These are phyloP conservation scores for Enteromius fasciolatus DNA, from an alignment of 2,797 vertebrate species.

Conservation along the genomic window DNA sequence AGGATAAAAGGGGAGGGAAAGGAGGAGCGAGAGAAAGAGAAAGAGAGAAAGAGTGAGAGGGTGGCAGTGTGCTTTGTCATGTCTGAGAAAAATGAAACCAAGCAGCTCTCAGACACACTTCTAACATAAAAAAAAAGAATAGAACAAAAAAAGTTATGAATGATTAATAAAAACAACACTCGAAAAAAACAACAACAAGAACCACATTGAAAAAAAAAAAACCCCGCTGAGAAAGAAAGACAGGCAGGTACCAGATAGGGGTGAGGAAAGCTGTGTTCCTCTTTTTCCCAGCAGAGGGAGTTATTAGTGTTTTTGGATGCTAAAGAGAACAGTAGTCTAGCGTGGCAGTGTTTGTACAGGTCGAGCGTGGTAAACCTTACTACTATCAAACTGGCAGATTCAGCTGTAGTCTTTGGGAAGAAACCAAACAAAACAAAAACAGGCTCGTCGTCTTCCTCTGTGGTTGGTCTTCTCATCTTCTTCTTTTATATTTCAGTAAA, in stretches of 20 bases:
- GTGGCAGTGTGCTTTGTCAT: slow-evolving; percentile 74
- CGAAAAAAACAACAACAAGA: slow-evolving; percentile 67
- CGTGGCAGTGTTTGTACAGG: slow-evolving; percentile 51
- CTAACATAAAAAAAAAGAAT: slow-evolving; percentile 55
- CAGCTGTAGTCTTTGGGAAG: slow-evolving; percentile 67
- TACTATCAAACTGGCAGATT: slow-evolving; percentile 63
- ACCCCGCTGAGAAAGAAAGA: neutral
- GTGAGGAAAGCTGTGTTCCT: neutral
- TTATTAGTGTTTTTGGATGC: slow-evolving; percentile 26
- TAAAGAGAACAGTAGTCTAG: slow-evolving; percentile 14
- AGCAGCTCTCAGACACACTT: slow-evolving; percentile 70
- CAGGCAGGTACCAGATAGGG: neutral
- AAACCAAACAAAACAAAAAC: slow-evolving; percentile 48
- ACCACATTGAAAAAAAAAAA: slow-evolving; percentile 55
- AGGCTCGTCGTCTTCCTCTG: slow-evolving; percentile 59
- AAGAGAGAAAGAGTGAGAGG: slow-evolving; percentile 21
- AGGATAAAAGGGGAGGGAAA: slow-evolving; percentile 57
- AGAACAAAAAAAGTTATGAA: slow-evolving; percentile 29
- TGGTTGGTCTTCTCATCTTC: slow-evolving; percentile 65
- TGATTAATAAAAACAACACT: slow-evolving; percentile 62
- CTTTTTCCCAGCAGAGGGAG: slow-evolving; percentile 38
- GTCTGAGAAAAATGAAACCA: slow-evolving; percentile 67
- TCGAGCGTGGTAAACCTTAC: slow-evolving; percentile 21
- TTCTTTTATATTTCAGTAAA: slow-evolving; percentile 15
- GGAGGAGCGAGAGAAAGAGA: neutral